Conservation (phyloP, 2,888 invertebrate species). For the Mechanitis mazaeus region DNA sequence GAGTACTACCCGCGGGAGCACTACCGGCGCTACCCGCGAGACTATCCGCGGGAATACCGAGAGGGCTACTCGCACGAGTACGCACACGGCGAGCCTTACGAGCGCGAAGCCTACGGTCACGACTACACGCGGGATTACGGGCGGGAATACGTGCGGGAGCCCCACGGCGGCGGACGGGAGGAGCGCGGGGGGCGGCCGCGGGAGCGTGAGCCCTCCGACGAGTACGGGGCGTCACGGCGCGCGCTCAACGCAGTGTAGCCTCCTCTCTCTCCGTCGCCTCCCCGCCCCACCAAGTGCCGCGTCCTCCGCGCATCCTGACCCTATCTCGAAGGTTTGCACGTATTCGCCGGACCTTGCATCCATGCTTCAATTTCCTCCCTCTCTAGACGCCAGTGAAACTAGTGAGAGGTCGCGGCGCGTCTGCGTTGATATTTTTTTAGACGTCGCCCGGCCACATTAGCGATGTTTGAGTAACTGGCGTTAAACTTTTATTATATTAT, state of each 20-base stretch:
- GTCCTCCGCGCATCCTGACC: slow-evolving; percentile 18
- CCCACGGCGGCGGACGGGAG: slow-evolving; percentile 65
- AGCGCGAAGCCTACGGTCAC: slow-evolving; percentile 55
- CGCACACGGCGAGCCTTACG: slow-evolving; percentile 49
- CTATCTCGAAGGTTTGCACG: slow-evolving; percentile 14
- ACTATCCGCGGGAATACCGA: slow-evolving; percentile 39
- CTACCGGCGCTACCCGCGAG: slow-evolving; percentile 41
- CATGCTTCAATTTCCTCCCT: slow-evolving; percentile 17
- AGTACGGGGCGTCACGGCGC: slow-evolving; percentile 80
- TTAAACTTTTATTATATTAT: background rate
- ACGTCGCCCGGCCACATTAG: slow-evolving; percentile 25
- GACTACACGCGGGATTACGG: slow-evolving; percentile 62
- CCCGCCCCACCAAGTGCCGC: slow-evolving; percentile 29
- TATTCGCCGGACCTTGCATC: slow-evolving; percentile 14
- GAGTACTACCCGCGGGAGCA: slow-evolving; percentile 49
- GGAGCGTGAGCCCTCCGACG: slow-evolving; percentile 66
- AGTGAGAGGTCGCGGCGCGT: slow-evolving; percentile 26
- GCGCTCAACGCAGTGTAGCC: slow-evolving; percentile 85
- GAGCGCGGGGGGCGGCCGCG: slow-evolving; percentile 61
- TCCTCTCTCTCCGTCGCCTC: slow-evolving; percentile 17
- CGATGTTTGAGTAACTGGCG: slow-evolving; percentile 29
- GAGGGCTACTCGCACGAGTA: slow-evolving; percentile 56
- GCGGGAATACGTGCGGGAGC: slow-evolving; percentile 69
- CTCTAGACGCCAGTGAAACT: slow-evolving; percentile 29
- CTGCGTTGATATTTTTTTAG: slow-evolving; percentile 14